phyloP scores from a whole-genome alignment of 1,140 invertebrate genomes.

The Saccostrea echinata region DNA sequence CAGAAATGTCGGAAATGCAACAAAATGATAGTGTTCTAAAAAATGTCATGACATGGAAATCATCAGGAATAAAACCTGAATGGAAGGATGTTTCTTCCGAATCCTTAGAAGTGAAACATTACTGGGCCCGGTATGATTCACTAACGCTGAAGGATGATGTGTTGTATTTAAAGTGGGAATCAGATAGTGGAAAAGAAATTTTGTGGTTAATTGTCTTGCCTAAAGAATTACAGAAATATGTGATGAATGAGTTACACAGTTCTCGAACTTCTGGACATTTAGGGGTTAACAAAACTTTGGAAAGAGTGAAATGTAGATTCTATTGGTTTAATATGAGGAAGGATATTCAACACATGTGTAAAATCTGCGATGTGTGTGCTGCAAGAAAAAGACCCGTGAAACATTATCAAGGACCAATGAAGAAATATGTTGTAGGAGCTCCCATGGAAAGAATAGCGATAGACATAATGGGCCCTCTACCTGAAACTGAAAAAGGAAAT shows the following conservation, averaged over 20 bases:
- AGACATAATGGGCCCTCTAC: constrained; percentile 65
- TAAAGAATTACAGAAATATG: constrained; percentile 22
- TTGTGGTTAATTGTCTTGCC: neutral
- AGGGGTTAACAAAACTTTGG: constrained; percentile 9
- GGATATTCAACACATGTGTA: neutral
- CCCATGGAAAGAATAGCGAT: constrained; percentile 55
- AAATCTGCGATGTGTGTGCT: constrained; percentile 44
- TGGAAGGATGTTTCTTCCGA: neutral
- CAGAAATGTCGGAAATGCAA: neutral
- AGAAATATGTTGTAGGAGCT: constrained; percentile 39
- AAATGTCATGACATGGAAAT: neutral
- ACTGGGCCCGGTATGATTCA: neutral
- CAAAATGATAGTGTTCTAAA: neutral
- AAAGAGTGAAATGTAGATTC: constrained; percentile 18
- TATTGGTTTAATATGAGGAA: constrained; percentile 16
- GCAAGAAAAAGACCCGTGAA: neutral
- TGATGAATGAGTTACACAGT: constrained; percentile 9
- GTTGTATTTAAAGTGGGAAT: neutral
- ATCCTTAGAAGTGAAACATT: constrained; percentile 3
- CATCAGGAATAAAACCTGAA: neutral
- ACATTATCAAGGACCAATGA: constrained; percentile 21
- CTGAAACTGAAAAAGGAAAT: constrained; percentile 58
- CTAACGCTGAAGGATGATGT: neutral
- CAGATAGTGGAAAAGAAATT: neutral
- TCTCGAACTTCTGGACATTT: constrained; percentile 17